These are phyloP conservation scores for Syrmaticus mikado DNA, from an alignment of 2,113 vertebrate genomes.

Conservation along the genomic window DNA sequence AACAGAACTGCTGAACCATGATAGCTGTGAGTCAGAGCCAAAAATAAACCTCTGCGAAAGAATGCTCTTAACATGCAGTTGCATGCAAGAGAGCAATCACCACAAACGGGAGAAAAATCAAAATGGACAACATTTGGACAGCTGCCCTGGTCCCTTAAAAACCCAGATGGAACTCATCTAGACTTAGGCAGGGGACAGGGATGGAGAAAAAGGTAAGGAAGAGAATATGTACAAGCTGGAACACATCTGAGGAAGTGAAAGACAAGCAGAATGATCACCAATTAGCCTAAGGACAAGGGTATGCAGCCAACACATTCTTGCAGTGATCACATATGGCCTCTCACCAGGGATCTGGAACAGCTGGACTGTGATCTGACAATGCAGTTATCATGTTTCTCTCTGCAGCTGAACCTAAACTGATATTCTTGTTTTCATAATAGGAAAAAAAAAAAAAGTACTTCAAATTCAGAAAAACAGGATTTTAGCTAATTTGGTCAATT, in stretches of 20 bases:
- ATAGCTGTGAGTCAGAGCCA: constrained; percentile 5
- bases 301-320: not conserved
- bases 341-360: constrained; percentile 30
- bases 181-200: not conserved
- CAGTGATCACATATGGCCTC: constrained; percentile 28
- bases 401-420: not conserved
- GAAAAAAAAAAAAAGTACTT: not conserved
- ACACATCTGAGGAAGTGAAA: not conserved
- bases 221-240: not conserved
- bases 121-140: constrained; percentile 49
- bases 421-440: not conserved
- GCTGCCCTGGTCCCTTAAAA: constrained; percentile 33
- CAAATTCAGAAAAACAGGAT: not conserved
- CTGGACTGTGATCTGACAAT: not conserved
- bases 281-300: constrained; percentile 26
- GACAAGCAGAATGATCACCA: constrained; percentile 34
- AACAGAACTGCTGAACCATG: constrained; percentile 8
- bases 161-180: constrained; percentile 58
- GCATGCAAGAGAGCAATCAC: constrained; percentile 42
- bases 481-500: not conserved
- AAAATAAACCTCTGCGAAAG: constrained; percentile 27
- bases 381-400: not conserved
- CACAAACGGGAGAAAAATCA: constrained; percentile 44
- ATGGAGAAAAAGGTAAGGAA: not conserved
- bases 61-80: not conserved